phyloP scores from a whole-genome alignment of 2,113 vertebrate genomes.

The Vombatus ursinus region DNA sequence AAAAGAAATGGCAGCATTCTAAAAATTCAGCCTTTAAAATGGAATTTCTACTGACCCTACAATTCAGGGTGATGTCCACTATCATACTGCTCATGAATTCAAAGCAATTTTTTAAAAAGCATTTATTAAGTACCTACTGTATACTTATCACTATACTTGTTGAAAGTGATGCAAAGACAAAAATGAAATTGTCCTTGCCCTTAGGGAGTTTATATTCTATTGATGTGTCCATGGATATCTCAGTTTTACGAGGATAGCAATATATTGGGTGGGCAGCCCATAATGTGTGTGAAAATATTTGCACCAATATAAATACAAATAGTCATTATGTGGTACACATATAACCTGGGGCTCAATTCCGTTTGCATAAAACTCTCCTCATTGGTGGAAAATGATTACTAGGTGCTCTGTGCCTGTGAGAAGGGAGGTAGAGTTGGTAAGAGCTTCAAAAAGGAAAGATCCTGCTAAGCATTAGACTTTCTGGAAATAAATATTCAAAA shows the following conservation, averaged over 20 bases:
- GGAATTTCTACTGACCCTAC: background rate
- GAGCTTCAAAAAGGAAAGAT: background rate
- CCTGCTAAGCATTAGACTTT: background rate
- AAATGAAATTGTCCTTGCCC: background rate
- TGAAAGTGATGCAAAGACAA: background rate
- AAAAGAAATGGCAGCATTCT: background rate
- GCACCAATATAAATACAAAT: background rate
- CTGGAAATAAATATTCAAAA: conserved; percentile 27
- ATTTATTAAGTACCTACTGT: background rate
- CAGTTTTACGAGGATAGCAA: background rate
- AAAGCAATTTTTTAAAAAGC: no score
- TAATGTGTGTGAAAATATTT: background rate
- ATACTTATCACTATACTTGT: background rate
- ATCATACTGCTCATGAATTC: background rate
- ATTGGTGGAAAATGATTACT: background rate
- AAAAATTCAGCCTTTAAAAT: background rate
- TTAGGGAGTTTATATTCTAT: background rate
- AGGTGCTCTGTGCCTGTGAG: background rate
- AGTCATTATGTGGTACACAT: background rate
- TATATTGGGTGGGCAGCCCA: background rate
- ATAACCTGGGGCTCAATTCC: background rate
- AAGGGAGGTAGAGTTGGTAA: background rate
- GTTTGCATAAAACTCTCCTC: background rate
- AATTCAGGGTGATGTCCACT: background rate
- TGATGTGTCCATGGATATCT: background rate